These are phyloP conservation scores for Azemiops feae DNA, from an alignment of 2,113 vertebrate genomes.

Conservation along the genomic window DNA sequence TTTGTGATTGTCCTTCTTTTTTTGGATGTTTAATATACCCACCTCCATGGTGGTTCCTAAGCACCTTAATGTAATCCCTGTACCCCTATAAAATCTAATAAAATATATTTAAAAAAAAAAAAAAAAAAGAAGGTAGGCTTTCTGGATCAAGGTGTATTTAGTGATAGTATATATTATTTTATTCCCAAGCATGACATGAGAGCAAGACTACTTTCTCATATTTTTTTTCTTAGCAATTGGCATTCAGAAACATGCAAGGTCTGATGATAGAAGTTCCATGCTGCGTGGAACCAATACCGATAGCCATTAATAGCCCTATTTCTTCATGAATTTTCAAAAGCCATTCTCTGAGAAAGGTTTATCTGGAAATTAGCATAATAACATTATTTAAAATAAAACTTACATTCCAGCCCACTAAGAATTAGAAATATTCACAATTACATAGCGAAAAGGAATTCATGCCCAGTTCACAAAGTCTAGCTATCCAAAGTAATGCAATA, in stretches of 20 bases:
- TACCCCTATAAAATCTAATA: too few relatives aligned
- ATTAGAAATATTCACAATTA: neutral
- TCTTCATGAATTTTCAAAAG: neutral
- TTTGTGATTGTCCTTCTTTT: too few relatives aligned
- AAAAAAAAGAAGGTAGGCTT: too few relatives aligned
- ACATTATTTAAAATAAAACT: neutral
- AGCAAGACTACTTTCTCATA: neutral
- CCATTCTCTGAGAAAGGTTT: neutral
- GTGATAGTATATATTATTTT: neutral
- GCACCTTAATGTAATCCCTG: too few relatives aligned
- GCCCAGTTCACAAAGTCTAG: neutral
- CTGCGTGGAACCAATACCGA: neutral
- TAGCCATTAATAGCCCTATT: neutral
- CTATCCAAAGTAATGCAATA: neutral
- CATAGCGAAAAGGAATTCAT: neutral
- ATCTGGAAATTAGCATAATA: neutral
- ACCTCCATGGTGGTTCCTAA: too few relatives aligned
- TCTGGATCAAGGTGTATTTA: neutral
- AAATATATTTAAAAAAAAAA: too few relatives aligned
- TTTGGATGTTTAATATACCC: too few relatives aligned
- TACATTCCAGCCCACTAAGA: neutral
- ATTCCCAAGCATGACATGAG: neutral
- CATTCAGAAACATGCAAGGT: neutral
- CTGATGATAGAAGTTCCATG: neutral
- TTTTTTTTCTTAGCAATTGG: neutral